Base-by-base conservation (phyloP, 2,113 vertebrate species). In the Myrmophylax atrothorax region DNA sequence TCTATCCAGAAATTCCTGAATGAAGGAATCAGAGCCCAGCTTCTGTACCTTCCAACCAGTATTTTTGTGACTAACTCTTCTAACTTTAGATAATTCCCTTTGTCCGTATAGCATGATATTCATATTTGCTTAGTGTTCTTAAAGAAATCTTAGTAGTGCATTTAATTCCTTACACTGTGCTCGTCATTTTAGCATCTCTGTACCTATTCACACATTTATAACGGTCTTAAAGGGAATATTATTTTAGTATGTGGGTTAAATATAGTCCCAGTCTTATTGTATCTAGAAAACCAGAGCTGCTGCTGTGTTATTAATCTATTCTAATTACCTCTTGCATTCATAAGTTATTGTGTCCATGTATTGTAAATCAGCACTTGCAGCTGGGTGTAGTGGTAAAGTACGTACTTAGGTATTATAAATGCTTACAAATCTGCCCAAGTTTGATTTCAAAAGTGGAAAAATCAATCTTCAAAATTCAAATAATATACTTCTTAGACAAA, bases 1-100 rank as follows among this genome's bases (percentile, higher is more conserved):
- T 85, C 16, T 50, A 88, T 69, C 37, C 69, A 86, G 78, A 90
- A 94, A 93, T 77, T 87, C 93, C 69, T 95, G 72, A 97, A 90
- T 87, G 28, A 91, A 95, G 53, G 68, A 95, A 82, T 80, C 31
- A 78, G 40, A 46, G 49, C 18, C 42, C 37, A 59, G 16, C 31
- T 84, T 84, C 64, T 63, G 1, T 24, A 64, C 37, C 31, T 87
- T 91, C 44, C 52, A 89, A 22, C 6, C 6, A 46, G 25, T 78
- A 60, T 60, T 92, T 95, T 79, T 87, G 66, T 69, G 52, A 81
- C 52, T 74, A 92, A 59, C 24, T 89, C 26, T 87, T 82, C 64
- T 76, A 87, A 82, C 24, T 87, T 94, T 60, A 95, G 49, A n/a
- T 33, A 35, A 84, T 69, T 37, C 4, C 14, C 52, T 49, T 87